These are phyloP conservation scores for Sebastes kiyomatsui DNA, from an alignment of 2,797 vertebrate species.

Conservation along the genomic window DNA sequence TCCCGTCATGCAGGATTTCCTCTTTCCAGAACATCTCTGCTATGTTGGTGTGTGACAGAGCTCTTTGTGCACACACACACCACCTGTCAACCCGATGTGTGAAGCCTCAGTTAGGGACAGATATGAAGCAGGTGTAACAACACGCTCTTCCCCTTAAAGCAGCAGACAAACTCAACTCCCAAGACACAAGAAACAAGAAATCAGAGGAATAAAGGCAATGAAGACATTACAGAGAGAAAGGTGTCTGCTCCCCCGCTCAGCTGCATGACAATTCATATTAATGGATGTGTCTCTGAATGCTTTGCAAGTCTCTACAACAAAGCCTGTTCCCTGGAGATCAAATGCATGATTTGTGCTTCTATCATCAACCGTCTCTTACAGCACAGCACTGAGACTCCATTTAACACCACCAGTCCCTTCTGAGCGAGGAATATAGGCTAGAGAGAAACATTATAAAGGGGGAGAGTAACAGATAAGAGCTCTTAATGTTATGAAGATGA, in stretches of 20 bases:
- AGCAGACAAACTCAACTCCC: conserved; percentile 21
- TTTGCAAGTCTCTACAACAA: conserved; percentile 47
- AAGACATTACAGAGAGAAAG: conserved; percentile 36
- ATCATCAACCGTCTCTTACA: conserved; percentile 10
- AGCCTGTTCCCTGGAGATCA: conserved; percentile 32
- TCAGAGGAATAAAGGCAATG: conserved; percentile 8
- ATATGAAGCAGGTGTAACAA: conserved; percentile 70
- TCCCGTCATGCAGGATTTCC: conserved; percentile 71
- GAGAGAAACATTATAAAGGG: conserved; percentile 14
- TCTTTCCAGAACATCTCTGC: conserved; percentile 65
- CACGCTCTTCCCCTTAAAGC: conserved; percentile 7
- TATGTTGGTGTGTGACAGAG: conserved; percentile 45
- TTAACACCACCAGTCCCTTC: conserved; percentile 28
- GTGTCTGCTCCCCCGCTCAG: conserved; percentile 22
- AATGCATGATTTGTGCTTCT: conserved; percentile 22
- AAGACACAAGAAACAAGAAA: conserved; percentile 15
- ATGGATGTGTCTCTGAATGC: conserved; percentile 24
- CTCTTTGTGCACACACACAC: conserved; percentile 50
- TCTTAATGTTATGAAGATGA: conserved; percentile 42
- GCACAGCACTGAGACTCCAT: conserved; percentile 11
- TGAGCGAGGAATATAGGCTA: conserved; percentile 6
- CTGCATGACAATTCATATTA: conserved; percentile 36
- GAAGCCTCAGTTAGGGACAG: conserved; percentile 38
- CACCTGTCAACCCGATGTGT: conserved; percentile 57
- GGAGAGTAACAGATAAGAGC: conserved; percentile 28